These are phyloP conservation scores for Hymenopus coronatus DNA, from an alignment of 2,888 invertebrate species.

Conservation along the genomic window DNA sequence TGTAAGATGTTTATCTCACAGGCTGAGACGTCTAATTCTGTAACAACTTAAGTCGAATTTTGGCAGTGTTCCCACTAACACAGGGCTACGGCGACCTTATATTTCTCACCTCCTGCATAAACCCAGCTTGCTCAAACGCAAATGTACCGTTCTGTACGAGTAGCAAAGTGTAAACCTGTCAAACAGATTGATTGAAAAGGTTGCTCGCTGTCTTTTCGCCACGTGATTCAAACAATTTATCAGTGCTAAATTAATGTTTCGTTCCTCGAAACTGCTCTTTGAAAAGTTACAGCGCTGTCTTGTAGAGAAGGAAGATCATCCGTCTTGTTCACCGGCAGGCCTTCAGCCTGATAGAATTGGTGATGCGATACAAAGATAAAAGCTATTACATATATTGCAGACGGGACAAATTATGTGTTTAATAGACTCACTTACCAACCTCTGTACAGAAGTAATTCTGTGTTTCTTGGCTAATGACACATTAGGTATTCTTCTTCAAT, in stretches of 20 bases:
- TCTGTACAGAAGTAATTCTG: background rate
- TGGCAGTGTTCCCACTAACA: background rate
- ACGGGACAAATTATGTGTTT: background rate
- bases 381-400: too few relatives aligned
- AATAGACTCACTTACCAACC: background rate
- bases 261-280: background rate
- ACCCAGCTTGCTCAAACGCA: background rate
- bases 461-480: too few relatives aligned
- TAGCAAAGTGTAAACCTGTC: background rate
- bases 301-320: background rate
- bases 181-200: background rate
- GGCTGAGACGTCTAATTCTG: background rate
- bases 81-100: background rate
- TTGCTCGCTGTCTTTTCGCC: background rate
- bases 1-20: background rate
- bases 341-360: background rate
- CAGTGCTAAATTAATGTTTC: background rate
- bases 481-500: too few relatives aligned
- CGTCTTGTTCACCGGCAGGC: background rate
- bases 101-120: background rate
- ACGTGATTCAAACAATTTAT: background rate
- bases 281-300: background rate
- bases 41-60: background rate
- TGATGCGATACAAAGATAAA: too few relatives aligned
- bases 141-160: background rate